Conservation (phyloP, 2,888 invertebrate genomes). For the Dynastes grantii region DNA sequence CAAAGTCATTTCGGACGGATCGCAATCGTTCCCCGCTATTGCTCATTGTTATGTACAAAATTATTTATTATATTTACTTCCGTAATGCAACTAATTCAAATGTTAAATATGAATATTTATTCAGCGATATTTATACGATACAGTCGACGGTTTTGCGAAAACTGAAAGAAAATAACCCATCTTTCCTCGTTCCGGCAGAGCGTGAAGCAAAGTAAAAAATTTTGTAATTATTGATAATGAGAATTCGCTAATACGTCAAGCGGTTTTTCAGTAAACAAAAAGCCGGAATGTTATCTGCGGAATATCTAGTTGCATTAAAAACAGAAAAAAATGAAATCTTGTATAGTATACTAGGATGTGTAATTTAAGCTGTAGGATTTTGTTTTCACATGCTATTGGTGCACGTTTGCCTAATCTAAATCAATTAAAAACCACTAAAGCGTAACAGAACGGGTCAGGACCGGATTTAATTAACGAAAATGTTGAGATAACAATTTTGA, state of each 20-base stretch:
- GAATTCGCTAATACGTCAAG: conserved; percentile 20
- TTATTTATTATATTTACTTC: too few species aligned
- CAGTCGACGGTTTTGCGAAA: not conserved
- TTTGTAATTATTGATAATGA: conserved; percentile 1
- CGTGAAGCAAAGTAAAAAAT: not conserved
- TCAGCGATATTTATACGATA: too few species aligned
- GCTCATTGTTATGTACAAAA: too few species aligned
- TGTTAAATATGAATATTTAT: too few species aligned
- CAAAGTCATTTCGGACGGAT: conserved; percentile 29
- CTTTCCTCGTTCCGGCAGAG: not conserved
- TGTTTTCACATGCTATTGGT: conserved; percentile 13
- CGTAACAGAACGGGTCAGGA: conserved; percentile 8
- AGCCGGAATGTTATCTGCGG: conserved; percentile 7
- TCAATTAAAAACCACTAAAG: conserved; percentile 37
- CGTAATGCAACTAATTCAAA: too few species aligned
- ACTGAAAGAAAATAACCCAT: not conserved
- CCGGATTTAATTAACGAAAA: not conserved
- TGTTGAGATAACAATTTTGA: too few species aligned
- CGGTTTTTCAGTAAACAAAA: conserved; percentile 23
- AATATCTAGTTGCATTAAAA: not conserved
- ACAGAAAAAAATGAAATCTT: too few species aligned
- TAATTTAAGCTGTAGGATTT: conserved; percentile 28
- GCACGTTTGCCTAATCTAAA: conserved; percentile 34
- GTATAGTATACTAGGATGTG: not conserved
- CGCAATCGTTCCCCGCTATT: not conserved